Evolutionary conservation across 2,888 invertebrate genomes (phyloP).

Genomic region (Amblyteles armatorius): DNA sequence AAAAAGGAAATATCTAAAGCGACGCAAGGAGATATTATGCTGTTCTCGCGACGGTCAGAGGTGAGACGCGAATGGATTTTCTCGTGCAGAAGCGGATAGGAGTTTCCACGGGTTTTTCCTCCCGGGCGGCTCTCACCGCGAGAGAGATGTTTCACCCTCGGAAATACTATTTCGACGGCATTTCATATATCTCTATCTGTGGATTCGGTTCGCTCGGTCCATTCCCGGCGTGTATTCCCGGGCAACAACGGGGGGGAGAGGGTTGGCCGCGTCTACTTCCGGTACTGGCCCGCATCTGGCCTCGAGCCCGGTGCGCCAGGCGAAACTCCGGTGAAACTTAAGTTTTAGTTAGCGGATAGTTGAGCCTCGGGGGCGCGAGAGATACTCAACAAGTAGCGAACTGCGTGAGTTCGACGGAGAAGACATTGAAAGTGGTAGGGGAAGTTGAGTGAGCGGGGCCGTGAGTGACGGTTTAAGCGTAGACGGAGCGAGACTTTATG

Average conservation of each 20-base stretch:
- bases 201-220: not conserved
- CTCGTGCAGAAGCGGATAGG: not conserved
- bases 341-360: slow-evolving; percentile 54
- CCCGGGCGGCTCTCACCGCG: not conserved
- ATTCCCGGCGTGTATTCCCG: slow-evolving; percentile 28
- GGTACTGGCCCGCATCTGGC: slow-evolving; percentile 22
- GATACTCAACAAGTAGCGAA: slow-evolving; percentile 52
- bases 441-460: slow-evolving; percentile 1
- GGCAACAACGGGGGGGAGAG: slow-evolving; percentile 9
- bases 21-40: slow-evolving; percentile 13
- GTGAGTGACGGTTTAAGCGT: slow-evolving; percentile 22
- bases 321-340: slow-evolving; percentile 56
- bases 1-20: slow-evolving; percentile 18
- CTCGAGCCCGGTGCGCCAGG: slow-evolving; percentile 18
- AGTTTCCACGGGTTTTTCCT: not conserved
- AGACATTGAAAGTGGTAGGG: slow-evolving; percentile 3
- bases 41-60: slow-evolving; percentile 10
- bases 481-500: not conserved
- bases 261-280: not conserved
- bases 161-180: not conserved
- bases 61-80: slow-evolving; percentile 21
- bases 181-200: slow-evolving; percentile 10
- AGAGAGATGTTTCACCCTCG: not conserved
- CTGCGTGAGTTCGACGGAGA: slow-evolving; percentile 20
- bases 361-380: slow-evolving; percentile 37